Conservation (phyloP, 2,113 vertebrate genomes). For the Tamias sibiricus region DNA sequence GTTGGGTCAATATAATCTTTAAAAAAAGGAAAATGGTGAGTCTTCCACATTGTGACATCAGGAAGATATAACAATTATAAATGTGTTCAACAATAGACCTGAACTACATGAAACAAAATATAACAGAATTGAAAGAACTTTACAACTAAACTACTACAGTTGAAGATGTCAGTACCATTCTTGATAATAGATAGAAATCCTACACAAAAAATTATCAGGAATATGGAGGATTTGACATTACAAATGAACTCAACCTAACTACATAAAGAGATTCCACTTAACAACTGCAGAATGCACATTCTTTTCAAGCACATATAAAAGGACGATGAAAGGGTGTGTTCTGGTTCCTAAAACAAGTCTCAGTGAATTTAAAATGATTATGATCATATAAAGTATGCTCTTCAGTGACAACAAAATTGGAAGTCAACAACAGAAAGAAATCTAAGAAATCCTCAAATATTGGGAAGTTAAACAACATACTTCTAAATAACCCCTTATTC, state of each 20-base stretch:
- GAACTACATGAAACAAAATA: background rate
- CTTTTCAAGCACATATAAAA: background rate
- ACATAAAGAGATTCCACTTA: background rate
- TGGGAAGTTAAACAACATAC: background rate
- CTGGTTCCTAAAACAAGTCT: background rate
- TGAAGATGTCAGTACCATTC: background rate
- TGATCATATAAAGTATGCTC: background rate
- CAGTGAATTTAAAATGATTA: background rate
- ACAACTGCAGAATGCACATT: background rate
- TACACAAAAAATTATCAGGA: background rate
- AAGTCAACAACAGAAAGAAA: background rate
- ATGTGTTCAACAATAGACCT: background rate
- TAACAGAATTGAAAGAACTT: slow-evolving; percentile 2
- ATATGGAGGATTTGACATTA: background rate
- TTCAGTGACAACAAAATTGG: background rate
- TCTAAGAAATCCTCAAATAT: background rate
- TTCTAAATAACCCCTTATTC: background rate
- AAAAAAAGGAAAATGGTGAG: background rate
- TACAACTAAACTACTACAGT: background rate
- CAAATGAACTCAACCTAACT: background rate
- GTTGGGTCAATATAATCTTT: background rate
- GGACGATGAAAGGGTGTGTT: background rate
- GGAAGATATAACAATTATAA: background rate
- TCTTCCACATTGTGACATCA: background rate
- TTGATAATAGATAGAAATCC: background rate